Base-by-base conservation (phyloP, 2,797 vertebrate species). In the Serranus cabrilla region DNA sequence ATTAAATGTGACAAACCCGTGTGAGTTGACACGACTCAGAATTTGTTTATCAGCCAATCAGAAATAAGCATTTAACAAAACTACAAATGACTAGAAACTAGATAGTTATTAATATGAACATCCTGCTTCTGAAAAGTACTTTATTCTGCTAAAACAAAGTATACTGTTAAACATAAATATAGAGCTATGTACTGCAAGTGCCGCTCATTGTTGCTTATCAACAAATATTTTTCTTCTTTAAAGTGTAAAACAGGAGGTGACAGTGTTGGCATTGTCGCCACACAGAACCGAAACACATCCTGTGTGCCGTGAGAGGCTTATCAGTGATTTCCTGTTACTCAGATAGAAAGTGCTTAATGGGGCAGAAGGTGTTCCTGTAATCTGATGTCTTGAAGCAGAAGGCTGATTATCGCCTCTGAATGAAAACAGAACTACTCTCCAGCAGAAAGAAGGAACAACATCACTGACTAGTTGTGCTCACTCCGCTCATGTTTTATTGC, bases 261-360 rank as follows among this genome's bases (percentile, higher is more conserved):
- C 65, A 51, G 21, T 25, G 27, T 58, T 27, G 42, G 21, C 25
- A 40, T 73, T 49, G 40, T 18, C 49, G 54, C 47, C n/a, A 18
- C 31, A 57, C 16, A 37, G 40, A 82, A n/a, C 1, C 61, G 46
- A 70, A 81, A 79, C 2, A 50, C 78, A 75, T 72, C 12, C 39
- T 84, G 46, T 13, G 11, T 17, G 2, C 51, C 17, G 14, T 23
- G 46, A 85, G 62, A 69, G 40, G 64, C 80, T 83, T 80, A 81
- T 63, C 50, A 31, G 49, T 71, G 73, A 83, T 43, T 93, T 92
- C 89, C 89, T 91, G 86, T 88, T 76, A 89, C 54, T 91, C 84
- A 91, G 73, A 88, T 25, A 74, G 89, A 94, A 93, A 92, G 87
- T 87, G 87, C 82, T 82, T 82, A 78, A 69, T 68, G 57, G 57